Evolutionary conservation across 2,113 vertebrate genomes (phyloP).

Genomic region (Ctenomys sociabilis): DNA sequence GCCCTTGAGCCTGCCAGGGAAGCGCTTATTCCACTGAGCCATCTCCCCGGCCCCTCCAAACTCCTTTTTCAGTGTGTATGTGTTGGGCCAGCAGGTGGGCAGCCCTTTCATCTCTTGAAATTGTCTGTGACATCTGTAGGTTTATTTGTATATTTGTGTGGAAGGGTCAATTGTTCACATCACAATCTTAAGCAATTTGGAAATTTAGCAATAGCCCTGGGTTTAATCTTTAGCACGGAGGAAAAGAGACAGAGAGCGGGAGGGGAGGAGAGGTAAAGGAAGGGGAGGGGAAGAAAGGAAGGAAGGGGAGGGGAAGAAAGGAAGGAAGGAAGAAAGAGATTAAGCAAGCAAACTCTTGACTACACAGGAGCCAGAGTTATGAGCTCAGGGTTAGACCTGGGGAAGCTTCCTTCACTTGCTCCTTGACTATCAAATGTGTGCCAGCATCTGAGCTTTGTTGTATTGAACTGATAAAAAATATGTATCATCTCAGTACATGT

Average conservation of each 20-base stretch:
- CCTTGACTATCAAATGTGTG: not conserved
- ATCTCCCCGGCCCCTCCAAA: no score
- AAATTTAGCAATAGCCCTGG: not conserved
- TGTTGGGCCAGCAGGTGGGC: fast-evolving
- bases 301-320: not conserved
- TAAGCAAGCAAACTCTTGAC: not conserved
- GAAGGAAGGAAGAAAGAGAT: no score
- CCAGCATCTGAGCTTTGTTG: not conserved
- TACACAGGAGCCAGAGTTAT: not conserved
- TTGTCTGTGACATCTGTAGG: not conserved
- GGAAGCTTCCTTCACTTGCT: not conserved
- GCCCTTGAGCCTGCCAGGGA: no score
- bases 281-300: no score
- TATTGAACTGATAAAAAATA: slow-evolving; percentile 16
- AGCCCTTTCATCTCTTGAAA: not conserved
- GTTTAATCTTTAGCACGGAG: not conserved
- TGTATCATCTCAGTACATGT: not conserved
- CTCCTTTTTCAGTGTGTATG: not conserved
- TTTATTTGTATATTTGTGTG: not conserved
- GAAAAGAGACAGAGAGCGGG: not conserved
- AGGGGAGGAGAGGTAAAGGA: no score
- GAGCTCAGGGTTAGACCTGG: not conserved
- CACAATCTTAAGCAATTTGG: not conserved
- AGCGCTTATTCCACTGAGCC: no score
- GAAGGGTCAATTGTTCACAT: not conserved